Base-by-base conservation (phyloP, 1,140 invertebrate genomes). In the Sminthurinus signatus region DNA sequence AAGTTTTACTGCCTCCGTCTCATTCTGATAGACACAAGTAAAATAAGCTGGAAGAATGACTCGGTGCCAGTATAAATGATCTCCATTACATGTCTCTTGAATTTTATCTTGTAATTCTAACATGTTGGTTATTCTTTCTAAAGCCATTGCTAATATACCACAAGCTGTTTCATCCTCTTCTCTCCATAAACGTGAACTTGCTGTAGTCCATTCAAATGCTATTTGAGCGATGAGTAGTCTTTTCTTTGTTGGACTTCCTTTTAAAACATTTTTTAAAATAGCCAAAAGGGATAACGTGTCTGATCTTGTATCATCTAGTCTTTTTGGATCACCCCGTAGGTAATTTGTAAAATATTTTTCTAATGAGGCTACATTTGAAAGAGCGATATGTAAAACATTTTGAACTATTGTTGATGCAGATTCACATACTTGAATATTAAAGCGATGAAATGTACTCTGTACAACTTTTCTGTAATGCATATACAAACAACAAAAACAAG, bases 41-140 rank as follows among this genome's bases (percentile, higher is more conserved):
- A 91, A 84, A 78, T 92, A 93, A 29, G 87, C 82, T 5, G 86
- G 84, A 42, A 90, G 78, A 52, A 92, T 80, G 64, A 86, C 83
- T 73, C 85, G 81, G 79, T 92, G 88, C 84, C 88, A 91, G 74
- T 88, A 87, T n/a, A 92, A 74, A 77, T 88, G 88, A 42, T 85
- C 85, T 71, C 86, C 86, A 75, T 89, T 82, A 74, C 61, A 76
- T 74, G 42, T 82, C 10, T 56, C 54, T 10, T 55, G 5, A 31
- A 69, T 58, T 32, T 42, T 59, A 32, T 42, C 46, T 55, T 82
- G 76, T 42, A 87, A 79, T 73, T 83, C 81, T 70, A 80, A 80
- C 44, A 88, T 78, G 28, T 78, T 74, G 72, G 85, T 82, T 44
- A 88, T 77, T 73, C 84, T 84, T 62, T 81, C 80, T 67, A 89